Evolutionary conservation across 2,888 invertebrate species (phyloP), one percentile per base, ranked within the genome.

Genomic region (Sicus ferrugineus): DNA sequence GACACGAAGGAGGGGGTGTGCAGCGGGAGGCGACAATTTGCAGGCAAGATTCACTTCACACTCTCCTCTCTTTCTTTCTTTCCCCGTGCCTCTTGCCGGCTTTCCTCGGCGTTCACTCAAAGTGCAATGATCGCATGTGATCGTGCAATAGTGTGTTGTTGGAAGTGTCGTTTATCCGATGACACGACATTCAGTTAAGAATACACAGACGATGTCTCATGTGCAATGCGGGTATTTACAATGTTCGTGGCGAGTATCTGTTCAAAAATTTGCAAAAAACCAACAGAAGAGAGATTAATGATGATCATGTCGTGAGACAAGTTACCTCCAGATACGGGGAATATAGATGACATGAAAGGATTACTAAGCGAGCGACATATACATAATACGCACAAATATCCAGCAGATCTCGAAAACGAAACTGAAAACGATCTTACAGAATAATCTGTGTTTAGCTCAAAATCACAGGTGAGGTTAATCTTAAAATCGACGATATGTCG

Each of bases 61-160:
- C 48, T 48, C 30, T 59, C 2, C 42, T 16, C 62, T 66, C 52
- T 66, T 14, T 2, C 28, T 61, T 54, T 48, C 46, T 50, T n/a
- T 28, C 46, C 54, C 50, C 2, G 30, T 59, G n/a, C 58, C 48
- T 68, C 14, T 68, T 23, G 2, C 31, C 42, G 38, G 11, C n/a
- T n/a, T 48, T 11, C 1, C 23, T 61, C 16, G 65, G 48, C 52
- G 14, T 28, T 28, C 21, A 31, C 54, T 21, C 67, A 75, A 74
- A 75, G 76, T 76, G 75, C 76, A 76, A 73, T 72, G 76, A 75
- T 76, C 76, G 74, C 70, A 70, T 54, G 69, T 65, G 72, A 70
- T 72, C 73, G 68, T 62, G 70, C 48, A 34, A 28, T 56, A 63
- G 21, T 56, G 38, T 52, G 7, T 30, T 34, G 70, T 64, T 50